Evolutionary conservation across 2,888 invertebrate genomes (phyloP), one percentile per base, ranked within the genome.

Genomic region (Volucella inflata): DNA sequence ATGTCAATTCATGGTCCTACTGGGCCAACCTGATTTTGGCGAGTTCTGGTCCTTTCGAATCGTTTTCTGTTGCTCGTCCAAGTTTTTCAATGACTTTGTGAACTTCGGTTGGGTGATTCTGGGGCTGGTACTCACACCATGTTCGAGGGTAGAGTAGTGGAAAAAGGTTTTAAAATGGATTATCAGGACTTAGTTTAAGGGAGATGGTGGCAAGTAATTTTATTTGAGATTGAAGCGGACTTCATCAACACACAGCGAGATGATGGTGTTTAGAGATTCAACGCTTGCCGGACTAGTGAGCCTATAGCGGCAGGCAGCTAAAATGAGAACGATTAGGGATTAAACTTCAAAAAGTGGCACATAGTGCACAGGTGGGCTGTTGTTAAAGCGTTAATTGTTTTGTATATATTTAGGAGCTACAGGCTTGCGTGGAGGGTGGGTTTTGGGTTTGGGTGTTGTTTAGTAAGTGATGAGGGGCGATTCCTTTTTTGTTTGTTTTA

Each of bases 101-200:
- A 21, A 21, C 21, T 21, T 4, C 21, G 21, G 21, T 21, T 21
- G 3, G 21, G 21, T 21, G 2, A 4, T 1, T 21, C 14, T 57
- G 36, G 36, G 10, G 10, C 40, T 57, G 10, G 8, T 57, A 14
- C 3, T 2, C 21, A 53, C 8, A 42, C 62, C 70, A 16, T 30
- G 30, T 74, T 50, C 42, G 53, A 65, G 10, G 16, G 40, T 55
- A 70, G 57, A 55, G 65, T 55, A 64, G 78, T 62, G 78, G 44
- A 78, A 83, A 77, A 79, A 75, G 59, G 70, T 72, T 75, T 75
- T 78, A 83, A 83, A 83, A 79, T 75, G 65, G 75, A 79, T 79
- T 79, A 75, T 60, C 60, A 46, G 82, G 77, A 48, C 59, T 72
- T 64, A 62, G 70, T 72, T 68, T 53, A 40, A 48, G 59, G 75